These are phyloP conservation scores for Gari tellinella DNA, from an alignment of 2,888 invertebrate genomes.

Conservation along the genomic window DNA sequence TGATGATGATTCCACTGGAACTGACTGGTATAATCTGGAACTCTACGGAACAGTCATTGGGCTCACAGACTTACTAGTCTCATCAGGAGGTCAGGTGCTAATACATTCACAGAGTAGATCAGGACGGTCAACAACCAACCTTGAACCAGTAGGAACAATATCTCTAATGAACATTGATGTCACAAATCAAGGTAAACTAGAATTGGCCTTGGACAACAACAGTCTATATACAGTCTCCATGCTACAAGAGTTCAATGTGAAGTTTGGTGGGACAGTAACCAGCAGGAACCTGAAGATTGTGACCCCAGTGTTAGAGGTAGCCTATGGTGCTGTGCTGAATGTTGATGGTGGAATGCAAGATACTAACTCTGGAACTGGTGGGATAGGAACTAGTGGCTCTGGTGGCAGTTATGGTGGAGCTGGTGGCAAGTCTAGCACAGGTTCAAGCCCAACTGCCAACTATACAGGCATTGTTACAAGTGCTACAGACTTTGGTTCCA, in stretches of 20 bases:
- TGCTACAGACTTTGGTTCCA: slow-evolving; percentile 55
- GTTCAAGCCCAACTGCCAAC: slow-evolving; percentile 24
- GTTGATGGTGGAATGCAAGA: slow-evolving; percentile 55
- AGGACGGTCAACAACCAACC: slow-evolving; percentile 34
- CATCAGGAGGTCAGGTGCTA: slow-evolving; percentile 57
- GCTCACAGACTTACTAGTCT: slow-evolving; percentile 66
- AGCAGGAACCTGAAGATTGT: slow-evolving; percentile 55
- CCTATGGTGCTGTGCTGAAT: slow-evolving; percentile 63
- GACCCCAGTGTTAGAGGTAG: slow-evolving; percentile 60
- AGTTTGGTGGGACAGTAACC: slow-evolving; percentile 61
- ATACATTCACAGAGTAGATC: slow-evolving; percentile 59
- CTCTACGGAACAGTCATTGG: slow-evolving; percentile 64
- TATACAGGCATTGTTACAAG: slow-evolving; percentile 48
- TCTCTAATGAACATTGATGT: slow-evolving; percentile 64
- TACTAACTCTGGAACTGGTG: slow-evolving; percentile 50
- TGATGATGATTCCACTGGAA: slow-evolving; percentile 42
- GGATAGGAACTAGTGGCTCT: slow-evolving; percentile 52
- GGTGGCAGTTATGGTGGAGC: slow-evolving; percentile 73
- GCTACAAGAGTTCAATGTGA: slow-evolving; percentile 57
- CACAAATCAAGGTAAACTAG: slow-evolving; percentile 64
- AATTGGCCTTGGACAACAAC: slow-evolving; percentile 54
- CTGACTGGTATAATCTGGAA: slow-evolving; percentile 57
- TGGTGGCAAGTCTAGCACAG: slow-evolving; percentile 60
- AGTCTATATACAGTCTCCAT: slow-evolving; percentile 51
- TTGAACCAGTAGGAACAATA: slow-evolving; percentile 59